These are phyloP conservation scores for Ailuropoda melanoleuca DNA, from an alignment of 2,113 vertebrate genomes.

Conservation along the genomic window DNA sequence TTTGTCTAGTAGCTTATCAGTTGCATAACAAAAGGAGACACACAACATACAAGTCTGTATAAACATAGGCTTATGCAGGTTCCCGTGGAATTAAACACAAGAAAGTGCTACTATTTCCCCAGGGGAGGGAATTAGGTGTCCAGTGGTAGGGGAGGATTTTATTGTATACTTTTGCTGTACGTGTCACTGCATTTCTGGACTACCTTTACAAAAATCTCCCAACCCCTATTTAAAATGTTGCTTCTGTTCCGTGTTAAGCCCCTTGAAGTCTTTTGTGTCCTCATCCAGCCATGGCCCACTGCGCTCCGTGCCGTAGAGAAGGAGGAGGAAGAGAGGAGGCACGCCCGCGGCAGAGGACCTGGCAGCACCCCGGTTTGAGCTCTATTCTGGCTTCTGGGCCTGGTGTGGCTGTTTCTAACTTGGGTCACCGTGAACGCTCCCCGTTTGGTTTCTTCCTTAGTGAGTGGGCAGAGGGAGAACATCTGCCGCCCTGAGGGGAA, in stretches of 20 bases:
- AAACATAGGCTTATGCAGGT: background rate
- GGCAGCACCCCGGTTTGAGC: background rate
- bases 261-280: background rate
- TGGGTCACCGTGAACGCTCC: background rate
- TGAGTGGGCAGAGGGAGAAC: background rate
- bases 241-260: background rate
- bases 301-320: background rate
- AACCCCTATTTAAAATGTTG: background rate
- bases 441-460: background rate
- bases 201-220: background rate
- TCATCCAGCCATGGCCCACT: accelerated
- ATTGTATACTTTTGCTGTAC: background rate
- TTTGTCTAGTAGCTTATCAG: background rate
- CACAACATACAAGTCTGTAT: background rate
- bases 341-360: accelerated
- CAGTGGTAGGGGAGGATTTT: background rate
- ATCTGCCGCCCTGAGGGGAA: accelerated
- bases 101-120: background rate
- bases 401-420: background rate
- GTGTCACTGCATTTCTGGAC: background rate
- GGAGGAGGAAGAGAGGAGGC: background rate
- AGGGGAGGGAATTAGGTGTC: background rate
- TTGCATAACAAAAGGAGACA: background rate
- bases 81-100: background rate
- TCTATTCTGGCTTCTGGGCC: background rate